Conservation (phyloP, 2,888 invertebrate species). For the Scelioninae gen. 1 region DNA sequence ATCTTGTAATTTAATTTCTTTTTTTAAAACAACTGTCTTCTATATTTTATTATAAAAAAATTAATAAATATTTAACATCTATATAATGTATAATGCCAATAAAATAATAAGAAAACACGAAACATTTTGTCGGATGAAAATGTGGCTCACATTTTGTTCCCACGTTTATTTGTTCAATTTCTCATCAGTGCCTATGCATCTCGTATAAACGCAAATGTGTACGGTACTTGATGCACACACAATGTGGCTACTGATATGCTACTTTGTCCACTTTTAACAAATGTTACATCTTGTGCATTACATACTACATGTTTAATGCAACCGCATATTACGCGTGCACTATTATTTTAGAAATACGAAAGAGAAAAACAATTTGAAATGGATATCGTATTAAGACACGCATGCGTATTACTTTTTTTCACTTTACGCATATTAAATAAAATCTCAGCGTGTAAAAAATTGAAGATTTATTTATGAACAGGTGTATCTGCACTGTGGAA, state of each 20-base stretch:
- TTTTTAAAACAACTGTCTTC: too few relatives aligned
- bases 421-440: constrained; percentile 32
- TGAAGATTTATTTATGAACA: constrained; percentile 45
- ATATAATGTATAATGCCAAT: background rate
- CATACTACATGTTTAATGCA: constrained; percentile 48
- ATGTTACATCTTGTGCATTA: constrained; percentile 48
- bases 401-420: constrained; percentile 17
- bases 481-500: constrained; percentile 1
- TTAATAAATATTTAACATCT: background rate
- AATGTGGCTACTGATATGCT: constrained; percentile 29
- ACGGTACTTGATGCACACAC: constrained; percentile 24
- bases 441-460: constrained; percentile 19
- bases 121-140: constrained; percentile 1
- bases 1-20: too few relatives aligned
- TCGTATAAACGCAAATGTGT: constrained; percentile 38
- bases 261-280: constrained; percentile 37
- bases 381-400: constrained; percentile 37
- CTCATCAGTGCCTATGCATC: constrained; percentile 25
- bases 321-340: constrained; percentile 5
- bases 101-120: constrained; percentile 6
- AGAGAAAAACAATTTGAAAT: constrained; percentile 37
- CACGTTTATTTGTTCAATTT: constrained; percentile 41
- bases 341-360: constrained; percentile 40
- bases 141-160: constrained; percentile 3
- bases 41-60: too few relatives aligned